A percentile compares a stretch with the other conserved stretches of the same genome.
phyloP scores from a whole-genome alignment of 2,888 invertebrate genomes.

The Drosophila quinaria region DNA sequence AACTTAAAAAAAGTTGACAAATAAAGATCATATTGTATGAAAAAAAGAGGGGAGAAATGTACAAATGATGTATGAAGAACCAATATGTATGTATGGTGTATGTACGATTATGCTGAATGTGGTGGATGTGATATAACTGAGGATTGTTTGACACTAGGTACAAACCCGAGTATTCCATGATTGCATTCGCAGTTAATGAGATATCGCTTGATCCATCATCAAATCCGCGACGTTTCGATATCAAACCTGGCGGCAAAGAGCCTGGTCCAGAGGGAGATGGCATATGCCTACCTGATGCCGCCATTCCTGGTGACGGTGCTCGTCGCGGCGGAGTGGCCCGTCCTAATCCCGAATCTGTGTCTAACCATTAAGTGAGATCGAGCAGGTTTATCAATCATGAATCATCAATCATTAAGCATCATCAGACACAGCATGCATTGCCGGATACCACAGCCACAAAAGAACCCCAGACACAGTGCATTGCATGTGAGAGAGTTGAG shows the following conservation, averaged over 20 bases:
- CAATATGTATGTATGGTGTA: constrained; percentile 40
- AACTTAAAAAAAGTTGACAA: constrained; percentile 8
- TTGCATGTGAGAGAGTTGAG: constrained; percentile 5
- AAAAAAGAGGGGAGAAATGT: constrained; percentile 1
- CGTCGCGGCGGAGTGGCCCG: constrained; percentile 94
- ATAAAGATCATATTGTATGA: constrained; percentile 23
- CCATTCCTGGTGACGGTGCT: constrained; percentile 94
- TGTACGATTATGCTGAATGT: constrained; percentile 52
- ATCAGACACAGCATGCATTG: constrained; percentile 29
- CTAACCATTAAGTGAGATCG: constrained; percentile 84
- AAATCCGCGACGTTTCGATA: constrained; percentile 90
- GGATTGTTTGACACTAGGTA: constrained; percentile 72
- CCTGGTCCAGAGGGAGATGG: constrained; percentile 95
- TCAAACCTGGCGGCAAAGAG: constrained; percentile 91
- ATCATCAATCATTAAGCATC: constrained; percentile 54
- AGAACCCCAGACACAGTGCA: constrained; percentile 30
- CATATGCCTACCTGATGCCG: constrained; percentile 89
- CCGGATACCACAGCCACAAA: constrained; percentile 19
- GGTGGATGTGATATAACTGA: constrained; percentile 53
- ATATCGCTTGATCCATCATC: constrained; percentile 94
- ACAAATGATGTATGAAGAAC: constrained; percentile 37
- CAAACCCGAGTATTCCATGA: constrained; percentile 94
- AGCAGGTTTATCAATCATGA: constrained; percentile 49
- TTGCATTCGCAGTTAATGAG: constrained; percentile 88
- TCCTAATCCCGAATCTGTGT: constrained; percentile 94